phyloP scores from a whole-genome alignment of 1,140 invertebrate genomes.

The Armadillidium nasatum region DNA sequence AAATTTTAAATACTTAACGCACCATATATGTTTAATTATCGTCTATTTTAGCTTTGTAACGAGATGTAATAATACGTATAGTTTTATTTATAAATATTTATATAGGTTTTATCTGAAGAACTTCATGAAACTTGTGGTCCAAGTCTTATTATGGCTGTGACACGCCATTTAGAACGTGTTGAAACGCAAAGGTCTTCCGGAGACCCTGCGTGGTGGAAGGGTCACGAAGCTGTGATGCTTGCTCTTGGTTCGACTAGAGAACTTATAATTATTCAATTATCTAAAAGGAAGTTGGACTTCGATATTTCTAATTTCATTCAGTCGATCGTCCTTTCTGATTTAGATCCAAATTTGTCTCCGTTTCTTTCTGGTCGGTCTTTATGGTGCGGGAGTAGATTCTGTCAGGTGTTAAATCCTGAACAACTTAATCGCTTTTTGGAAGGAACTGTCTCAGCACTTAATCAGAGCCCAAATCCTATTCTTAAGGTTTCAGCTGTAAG shows the following conservation, averaged over 20 bases:
- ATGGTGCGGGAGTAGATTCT: slow-evolving; percentile 65
- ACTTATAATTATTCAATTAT: slow-evolving; percentile 56
- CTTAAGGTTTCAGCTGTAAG: slow-evolving; percentile 54
- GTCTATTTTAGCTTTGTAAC: too few species aligned
- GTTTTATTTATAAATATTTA: background rate
- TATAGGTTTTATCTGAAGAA: slow-evolving; percentile 60
- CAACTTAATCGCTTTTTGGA: slow-evolving; percentile 59
- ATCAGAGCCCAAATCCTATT: slow-evolving; percentile 55
- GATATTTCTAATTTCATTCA: slow-evolving; percentile 63
- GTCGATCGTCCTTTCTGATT: slow-evolving; percentile 53
- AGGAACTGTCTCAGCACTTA: slow-evolving; percentile 60
- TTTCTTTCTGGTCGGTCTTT: slow-evolving; percentile 67
- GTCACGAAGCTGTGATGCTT: slow-evolving; percentile 66
- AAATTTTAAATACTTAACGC: too few species aligned
- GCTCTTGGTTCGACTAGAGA: slow-evolving; percentile 52
- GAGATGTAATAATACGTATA: too few species aligned
- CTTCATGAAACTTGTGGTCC: slow-evolving; percentile 59
- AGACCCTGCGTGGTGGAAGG: slow-evolving; percentile 67
- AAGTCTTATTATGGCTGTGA: slow-evolving; percentile 60
- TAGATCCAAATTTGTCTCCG: slow-evolving; percentile 55
- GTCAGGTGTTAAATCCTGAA: slow-evolving; percentile 57
- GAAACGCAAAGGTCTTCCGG: slow-evolving; percentile 51
- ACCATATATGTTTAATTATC: too few species aligned
- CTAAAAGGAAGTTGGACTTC: slow-evolving; percentile 58
- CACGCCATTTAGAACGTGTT: slow-evolving; percentile 61